Conservation (phyloP, 1,140 invertebrate genomes). For the Zaprionus lachaisei region DNA sequence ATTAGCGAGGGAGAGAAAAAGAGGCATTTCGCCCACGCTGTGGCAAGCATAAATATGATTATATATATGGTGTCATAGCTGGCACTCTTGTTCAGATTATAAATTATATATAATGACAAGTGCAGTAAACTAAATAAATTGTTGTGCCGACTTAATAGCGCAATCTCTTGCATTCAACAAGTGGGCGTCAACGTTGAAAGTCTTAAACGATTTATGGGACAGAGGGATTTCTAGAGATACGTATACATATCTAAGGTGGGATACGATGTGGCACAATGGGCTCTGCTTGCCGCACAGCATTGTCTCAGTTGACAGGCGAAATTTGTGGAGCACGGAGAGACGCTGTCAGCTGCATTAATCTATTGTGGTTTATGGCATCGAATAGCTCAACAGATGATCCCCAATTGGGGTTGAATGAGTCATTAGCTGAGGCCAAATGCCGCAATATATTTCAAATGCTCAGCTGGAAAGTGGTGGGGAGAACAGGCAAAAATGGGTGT, state of each 20-base stretch:
- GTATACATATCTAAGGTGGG: neutral
- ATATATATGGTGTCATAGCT: conserved; percentile 39
- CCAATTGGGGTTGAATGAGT: conserved; percentile 45
- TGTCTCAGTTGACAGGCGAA: neutral
- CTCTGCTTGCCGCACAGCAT: neutral
- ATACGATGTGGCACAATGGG: neutral
- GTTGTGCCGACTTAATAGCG: conserved; percentile 70
- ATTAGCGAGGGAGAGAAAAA: conserved; percentile 3
- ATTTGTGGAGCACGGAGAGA: conserved; percentile 15
- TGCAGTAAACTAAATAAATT: conserved; percentile 80
- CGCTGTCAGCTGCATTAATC: conserved; percentile 46
- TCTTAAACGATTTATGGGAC: conserved; percentile 68
- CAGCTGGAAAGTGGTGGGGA: conserved; percentile 15
- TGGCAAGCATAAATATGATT: conserved; percentile 52
- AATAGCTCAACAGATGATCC: conserved; percentile 23
- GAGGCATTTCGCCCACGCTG: conserved; percentile 57
- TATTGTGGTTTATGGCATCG: conserved; percentile 43
- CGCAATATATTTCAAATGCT: conserved; percentile 22
- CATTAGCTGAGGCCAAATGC: conserved; percentile 30
- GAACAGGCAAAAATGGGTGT: neutral
- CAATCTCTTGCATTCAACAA: conserved; percentile 60
- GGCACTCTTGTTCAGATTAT: conserved; percentile 47
- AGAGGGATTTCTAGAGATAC: neutral
- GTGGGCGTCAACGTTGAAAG: conserved; percentile 59
- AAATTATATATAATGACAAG: conserved; percentile 81